Evolutionary conservation across 1,140 invertebrate genomes (phyloP).

Genomic region (Lethrus apterus): DNA sequence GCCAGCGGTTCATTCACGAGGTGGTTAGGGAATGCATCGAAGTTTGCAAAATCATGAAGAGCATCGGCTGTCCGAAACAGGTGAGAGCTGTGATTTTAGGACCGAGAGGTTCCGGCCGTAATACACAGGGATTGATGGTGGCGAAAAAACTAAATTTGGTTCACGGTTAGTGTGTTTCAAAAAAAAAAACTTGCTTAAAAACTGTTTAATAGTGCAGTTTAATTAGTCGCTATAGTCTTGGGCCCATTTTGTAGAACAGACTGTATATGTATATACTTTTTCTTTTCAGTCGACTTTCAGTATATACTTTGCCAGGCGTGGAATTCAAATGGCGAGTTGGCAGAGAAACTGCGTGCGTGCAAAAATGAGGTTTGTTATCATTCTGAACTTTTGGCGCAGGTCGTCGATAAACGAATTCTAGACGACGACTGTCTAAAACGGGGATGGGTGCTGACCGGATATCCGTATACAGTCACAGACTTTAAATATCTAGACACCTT

Average conservation of each 20-base stretch:
- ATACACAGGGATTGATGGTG: constrained; percentile 40
- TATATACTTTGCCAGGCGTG: constrained; percentile 45
- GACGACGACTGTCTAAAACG: constrained; percentile 48
- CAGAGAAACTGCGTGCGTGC: constrained; percentile 41
- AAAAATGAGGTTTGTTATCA: constrained; percentile 39
- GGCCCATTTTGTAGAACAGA: no score
- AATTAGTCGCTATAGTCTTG: no score
- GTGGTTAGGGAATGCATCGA: constrained; percentile 27
- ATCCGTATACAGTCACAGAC: constrained; percentile 47
- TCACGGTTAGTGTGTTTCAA: constrained; percentile 33
- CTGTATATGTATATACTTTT: constrained; percentile 4
- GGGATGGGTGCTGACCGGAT: constrained; percentile 55
- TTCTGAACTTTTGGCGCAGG: constrained; percentile 41
- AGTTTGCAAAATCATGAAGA: constrained; percentile 24
- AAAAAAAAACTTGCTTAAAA: neutral
- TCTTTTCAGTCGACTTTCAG: constrained; percentile 48
- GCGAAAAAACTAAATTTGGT: constrained; percentile 43
- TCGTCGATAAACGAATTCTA: constrained; percentile 45
- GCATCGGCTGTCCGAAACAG: constrained; percentile 25
- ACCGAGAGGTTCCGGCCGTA: constrained; percentile 43
- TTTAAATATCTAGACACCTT: constrained; percentile 51
- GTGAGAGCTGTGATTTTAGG: constrained; percentile 46
- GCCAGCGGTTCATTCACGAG: constrained; percentile 22
- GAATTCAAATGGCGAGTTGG: constrained; percentile 43
- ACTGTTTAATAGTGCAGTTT: no score